These are phyloP conservation scores for Gasterosteus nipponicus DNA, from an alignment of 2,113 vertebrate species.

Conservation along the genomic window DNA sequence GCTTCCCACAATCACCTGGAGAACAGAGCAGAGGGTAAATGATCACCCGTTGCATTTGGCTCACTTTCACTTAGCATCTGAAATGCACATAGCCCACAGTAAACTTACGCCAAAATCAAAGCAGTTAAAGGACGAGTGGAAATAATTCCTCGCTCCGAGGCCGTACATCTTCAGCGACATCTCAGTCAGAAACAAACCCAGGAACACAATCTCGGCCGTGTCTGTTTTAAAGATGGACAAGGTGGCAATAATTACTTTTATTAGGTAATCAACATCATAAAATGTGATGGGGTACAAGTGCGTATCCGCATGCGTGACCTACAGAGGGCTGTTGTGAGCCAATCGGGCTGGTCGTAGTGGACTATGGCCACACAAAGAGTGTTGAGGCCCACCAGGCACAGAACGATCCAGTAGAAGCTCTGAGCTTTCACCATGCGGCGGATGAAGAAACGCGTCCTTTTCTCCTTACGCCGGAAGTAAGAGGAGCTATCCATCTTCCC, in stretches of 20 bases:
- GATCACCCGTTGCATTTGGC: background rate
- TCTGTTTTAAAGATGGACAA: constrained; percentile 76
- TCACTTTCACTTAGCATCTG: background rate
- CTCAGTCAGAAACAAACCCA: constrained; percentile 96
- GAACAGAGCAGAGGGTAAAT: constrained; percentile 9
- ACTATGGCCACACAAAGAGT: constrained; percentile 95
- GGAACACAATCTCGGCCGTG: constrained; percentile 95
- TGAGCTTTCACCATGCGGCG: constrained; percentile 98
- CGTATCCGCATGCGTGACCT: constrained; percentile 39
- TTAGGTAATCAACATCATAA: background rate
- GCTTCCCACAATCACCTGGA: constrained; percentile 95
- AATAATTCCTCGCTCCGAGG: constrained; percentile 93
- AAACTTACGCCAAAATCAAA: constrained; percentile 96
- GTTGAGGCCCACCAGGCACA: constrained; percentile 96
- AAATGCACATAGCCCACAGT: background rate
- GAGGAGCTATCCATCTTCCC: constrained; percentile 91
- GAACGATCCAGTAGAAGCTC: constrained; percentile 97
- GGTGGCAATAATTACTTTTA: background rate
- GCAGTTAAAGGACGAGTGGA: constrained; percentile 99
- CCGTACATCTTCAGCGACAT: constrained; percentile 99
- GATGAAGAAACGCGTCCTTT: constrained; percentile 95
- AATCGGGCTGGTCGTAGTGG: constrained; percentile 92
- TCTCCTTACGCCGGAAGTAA: constrained; percentile 96
- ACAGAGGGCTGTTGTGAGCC: constrained; percentile 93
- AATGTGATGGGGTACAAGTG: background rate